phyloP scores from a whole-genome alignment of 23 tunicate genomes.

The Diplosoma virens region DNA sequence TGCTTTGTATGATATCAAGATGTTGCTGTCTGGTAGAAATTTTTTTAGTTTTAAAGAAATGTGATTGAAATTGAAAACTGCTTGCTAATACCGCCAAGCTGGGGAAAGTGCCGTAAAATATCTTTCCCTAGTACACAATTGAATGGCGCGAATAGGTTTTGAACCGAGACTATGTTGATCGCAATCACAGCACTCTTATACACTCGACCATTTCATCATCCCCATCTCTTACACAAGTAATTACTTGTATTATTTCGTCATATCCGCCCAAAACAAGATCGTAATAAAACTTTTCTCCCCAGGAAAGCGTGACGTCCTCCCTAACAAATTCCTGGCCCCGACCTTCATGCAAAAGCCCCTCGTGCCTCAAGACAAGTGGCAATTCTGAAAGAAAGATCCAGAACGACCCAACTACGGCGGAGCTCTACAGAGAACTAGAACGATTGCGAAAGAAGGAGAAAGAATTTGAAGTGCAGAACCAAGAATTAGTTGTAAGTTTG shows the following conservation, averaged over 20 bases:
- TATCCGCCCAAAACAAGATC: no score
- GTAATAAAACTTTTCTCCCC: not conserved
- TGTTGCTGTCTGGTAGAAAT: no score
- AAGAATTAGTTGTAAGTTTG: conserved; percentile 24
- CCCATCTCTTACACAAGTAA: not conserved
- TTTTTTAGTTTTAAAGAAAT: no score
- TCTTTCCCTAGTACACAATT: no score
- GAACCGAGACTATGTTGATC: not conserved
- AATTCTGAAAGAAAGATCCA: not conserved
- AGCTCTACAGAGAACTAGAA: conserved; percentile 1
- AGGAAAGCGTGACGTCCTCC: conserved; percentile 28
- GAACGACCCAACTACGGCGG: not conserved
- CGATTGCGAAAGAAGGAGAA: not conserved
- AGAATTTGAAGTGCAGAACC: conserved; percentile 13
- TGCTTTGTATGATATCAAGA: no score
- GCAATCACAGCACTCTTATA: not conserved
- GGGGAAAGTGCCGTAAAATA: no score
- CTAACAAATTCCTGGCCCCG: conserved; percentile 32
- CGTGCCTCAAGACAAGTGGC: conserved; percentile 20
- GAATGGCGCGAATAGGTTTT: not conserved
- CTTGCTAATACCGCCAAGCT: no score
- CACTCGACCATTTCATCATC: conserved; percentile 1
- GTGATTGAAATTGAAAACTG: no score
- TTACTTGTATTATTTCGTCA: not conserved
- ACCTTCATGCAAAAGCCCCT: not conserved